Conservation (phyloP, 2,797 vertebrate species). For the Sebastes trivittatus region DNA sequence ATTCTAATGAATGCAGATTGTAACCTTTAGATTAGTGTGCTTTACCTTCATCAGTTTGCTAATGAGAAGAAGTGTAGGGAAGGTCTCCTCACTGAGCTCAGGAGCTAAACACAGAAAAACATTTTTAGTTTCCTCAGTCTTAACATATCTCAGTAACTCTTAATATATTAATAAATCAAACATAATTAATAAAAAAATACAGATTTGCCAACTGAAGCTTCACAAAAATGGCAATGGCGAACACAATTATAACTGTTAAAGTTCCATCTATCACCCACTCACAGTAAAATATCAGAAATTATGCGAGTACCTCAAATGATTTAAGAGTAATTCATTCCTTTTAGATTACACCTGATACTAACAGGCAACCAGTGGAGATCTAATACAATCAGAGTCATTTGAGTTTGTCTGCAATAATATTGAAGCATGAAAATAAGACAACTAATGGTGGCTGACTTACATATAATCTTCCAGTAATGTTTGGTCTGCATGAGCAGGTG, state of each 20-base stretch:
- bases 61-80: conserved; percentile 92
- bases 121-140: background rate
- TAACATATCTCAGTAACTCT: background rate
- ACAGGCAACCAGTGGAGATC: background rate
- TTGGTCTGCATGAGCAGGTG: conserved; percentile 91
- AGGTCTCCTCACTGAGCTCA: conserved; percentile 93
- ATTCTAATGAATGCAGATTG: background rate
- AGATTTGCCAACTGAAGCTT: background rate
- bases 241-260: background rate
- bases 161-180: background rate
- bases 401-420: background rate
- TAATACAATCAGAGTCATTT: background rate
- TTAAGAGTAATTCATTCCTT: background rate
- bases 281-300: background rate
- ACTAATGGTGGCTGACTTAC: conserved; percentile 76
- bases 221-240: background rate
- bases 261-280: background rate
- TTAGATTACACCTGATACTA: background rate
- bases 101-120: conserved; percentile 80
- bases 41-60: conserved; percentile 95
- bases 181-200: background rate
- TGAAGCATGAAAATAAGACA: background rate
- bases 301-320: background rate
- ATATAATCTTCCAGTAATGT: conserved; percentile 93
- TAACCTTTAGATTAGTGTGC: background rate